Evolutionary conservation across 2,797 vertebrate genomes (phyloP), one percentile per base, ranked within the genome.

Genomic region (Agapornis canus): DNA sequence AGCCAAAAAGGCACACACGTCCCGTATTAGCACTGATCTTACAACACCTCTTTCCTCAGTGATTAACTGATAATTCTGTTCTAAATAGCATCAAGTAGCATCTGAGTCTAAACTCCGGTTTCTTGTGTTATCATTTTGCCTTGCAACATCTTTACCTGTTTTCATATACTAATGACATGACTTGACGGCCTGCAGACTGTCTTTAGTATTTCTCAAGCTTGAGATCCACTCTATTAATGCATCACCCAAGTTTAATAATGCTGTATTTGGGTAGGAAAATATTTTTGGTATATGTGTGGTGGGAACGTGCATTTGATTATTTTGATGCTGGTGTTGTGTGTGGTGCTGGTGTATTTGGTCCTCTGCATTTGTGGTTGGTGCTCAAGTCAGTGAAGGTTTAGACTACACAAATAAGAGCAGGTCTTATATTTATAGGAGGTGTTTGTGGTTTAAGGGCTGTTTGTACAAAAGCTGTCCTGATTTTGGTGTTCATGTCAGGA

Each of bases 331-430:
- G 5, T 45, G 23, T 52, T 64, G 15, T 77, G 9, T 48, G 11
- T 82, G 65, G 13, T 63, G 13, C 18, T 61, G 35, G 16, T 13
- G 4, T 52, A 14, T 51, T 76, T 77, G 31, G 3, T 87, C 10
- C 40, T 71, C 49, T 60, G 37, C 17, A 8, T 76, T 56, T 6
- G 0, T 4, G 1, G 4, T 56, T 43, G 21, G 20, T 27, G n/a
- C 12, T 47, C 22, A 76, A 60, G 20, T 63, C 31, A 27, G 3
- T 52, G 65, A n/a, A 66, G 43, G 15, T 56, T 73, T 76, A 40
- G 27, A 77, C 26, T 71, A 1, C 2, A 0, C 6, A 42, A 56
- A 13, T 7, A 52, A 0, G 2, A 68, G 35, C 9, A 45, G 17
- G 7, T 91, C 20, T 77, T 80, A 15, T 1, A 52, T 26, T 45